Conservation (phyloP, 2,888 invertebrate species). For the Orchestes rusci region DNA sequence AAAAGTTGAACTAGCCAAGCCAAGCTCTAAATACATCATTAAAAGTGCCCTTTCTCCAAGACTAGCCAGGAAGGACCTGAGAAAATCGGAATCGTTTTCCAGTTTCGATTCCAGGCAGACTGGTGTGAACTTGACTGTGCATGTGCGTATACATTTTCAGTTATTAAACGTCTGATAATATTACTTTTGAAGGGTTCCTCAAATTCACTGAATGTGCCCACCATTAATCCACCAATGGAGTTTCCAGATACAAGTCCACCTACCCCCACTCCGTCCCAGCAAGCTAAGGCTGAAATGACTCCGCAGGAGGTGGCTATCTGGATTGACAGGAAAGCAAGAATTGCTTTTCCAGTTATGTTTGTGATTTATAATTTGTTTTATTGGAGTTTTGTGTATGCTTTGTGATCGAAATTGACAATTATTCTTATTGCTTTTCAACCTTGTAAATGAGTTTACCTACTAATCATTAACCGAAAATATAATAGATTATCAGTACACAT, state of each 20-base stretch:
- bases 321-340: conserved; percentile 74
- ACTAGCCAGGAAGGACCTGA: conserved; percentile 62
- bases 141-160: conserved; percentile 55
- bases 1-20: conserved; percentile 35
- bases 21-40: conserved; percentile 67
- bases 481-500: too few species aligned
- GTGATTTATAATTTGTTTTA: conserved; percentile 62
- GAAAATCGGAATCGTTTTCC: conserved; percentile 56
- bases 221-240: conserved; percentile 60
- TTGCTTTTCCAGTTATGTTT: conserved; percentile 71
- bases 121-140: conserved; percentile 52
- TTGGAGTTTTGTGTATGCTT: conserved; percentile 41
- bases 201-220: conserved; percentile 54
- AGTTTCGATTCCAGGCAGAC: conserved; percentile 50
- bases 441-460: too few species aligned
- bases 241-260: conserved; percentile 38
- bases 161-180: background rate
- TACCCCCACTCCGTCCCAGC: conserved; percentile 37
- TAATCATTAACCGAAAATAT: too few species aligned
- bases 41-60: conserved; percentile 77
- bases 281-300: conserved; percentile 72
- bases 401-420: conserved; percentile 23
- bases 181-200: conserved; percentile 44
- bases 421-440: too few species aligned
- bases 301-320: conserved; percentile 83